Evolutionary conservation across 2,113 vertebrate genomes (phyloP), one percentile per base, ranked within the genome.

Genomic region (Cervus canadensis): DNA sequence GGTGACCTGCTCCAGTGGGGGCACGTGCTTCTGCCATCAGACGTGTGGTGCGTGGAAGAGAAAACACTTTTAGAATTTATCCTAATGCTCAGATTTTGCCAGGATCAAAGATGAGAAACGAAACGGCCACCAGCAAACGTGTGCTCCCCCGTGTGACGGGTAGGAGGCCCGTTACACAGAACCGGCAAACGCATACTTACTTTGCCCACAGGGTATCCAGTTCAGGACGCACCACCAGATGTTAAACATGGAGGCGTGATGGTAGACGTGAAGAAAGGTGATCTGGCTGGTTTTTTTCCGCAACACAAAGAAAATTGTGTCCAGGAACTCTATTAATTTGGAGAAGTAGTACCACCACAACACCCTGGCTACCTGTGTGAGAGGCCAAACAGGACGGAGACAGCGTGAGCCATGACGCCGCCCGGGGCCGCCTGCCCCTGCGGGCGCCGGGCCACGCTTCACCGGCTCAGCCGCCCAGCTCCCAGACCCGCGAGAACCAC

Each of bases 291-390:
- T 99, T 98, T 99, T 99, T 95, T 99, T 99, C 98, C 99, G 98
- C 97, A 99, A 97, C 93, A 99, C 99, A 95, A 99, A 99, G 98
- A 99, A 99, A 97, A 99, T 98, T 1, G 99, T 99, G 98, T 99
- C 99, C 97, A 99, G 98, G 97, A 99, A 99, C 98, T 99, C 99
- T 92, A 99, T 99, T 92, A 98, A 98, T 98, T 99, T 99, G 94
- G 99, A 99, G 98, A 99, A 99, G 98, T 99, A 99, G 98, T 99
- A 99, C 99, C 99, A 99, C 99, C 99, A 99, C 76, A 99, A 96
- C 89, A 99, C 99, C 97, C 98, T 99, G 95, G 99, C 99, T 95
- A 99, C 99, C 99, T 99, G 98, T 67, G 94, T 95, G 95, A 89
- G 50, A 56, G 56, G 48, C 50, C 16, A 33, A 56, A 33, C 84